phyloP scores from a whole-genome alignment of 1,140 invertebrate species.

The Coelopa frigida region DNA sequence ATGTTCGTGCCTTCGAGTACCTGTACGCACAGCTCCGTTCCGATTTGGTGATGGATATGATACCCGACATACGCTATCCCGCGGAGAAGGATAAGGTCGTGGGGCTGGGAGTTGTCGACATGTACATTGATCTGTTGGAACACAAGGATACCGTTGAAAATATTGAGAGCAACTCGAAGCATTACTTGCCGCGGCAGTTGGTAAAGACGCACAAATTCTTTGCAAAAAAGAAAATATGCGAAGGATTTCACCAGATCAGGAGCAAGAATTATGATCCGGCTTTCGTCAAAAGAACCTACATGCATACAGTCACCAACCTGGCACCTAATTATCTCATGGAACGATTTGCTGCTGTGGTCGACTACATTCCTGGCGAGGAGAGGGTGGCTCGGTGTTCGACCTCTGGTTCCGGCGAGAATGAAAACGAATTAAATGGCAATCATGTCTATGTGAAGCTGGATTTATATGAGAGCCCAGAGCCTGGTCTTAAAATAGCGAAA shows the following conservation, averaged over 20 bases:
- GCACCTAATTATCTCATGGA: slow-evolving; percentile 76
- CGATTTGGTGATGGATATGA: slow-evolving; percentile 71
- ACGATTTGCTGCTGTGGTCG: slow-evolving; percentile 58
- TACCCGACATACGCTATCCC: slow-evolving; percentile 69
- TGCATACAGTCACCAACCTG: slow-evolving; percentile 66
- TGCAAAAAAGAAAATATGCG: slow-evolving; percentile 64
- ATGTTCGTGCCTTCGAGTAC: slow-evolving; percentile 70
- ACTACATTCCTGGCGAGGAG: slow-evolving; percentile 32
- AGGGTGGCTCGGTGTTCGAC: slow-evolving; percentile 10
- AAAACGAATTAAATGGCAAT: neutral
- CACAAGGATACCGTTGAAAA: slow-evolving; percentile 58
- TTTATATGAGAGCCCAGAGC: slow-evolving; percentile 59
- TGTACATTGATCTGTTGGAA: slow-evolving; percentile 72
- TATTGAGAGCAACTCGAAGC: slow-evolving; percentile 68
- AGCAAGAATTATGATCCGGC: slow-evolving; percentile 53
- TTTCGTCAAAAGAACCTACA: slow-evolving; percentile 68
- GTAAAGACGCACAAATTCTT: slow-evolving; percentile 65
- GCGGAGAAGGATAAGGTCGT: slow-evolving; percentile 66
- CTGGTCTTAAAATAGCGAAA: slow-evolving; percentile 54
- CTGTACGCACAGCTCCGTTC: slow-evolving; percentile 75
- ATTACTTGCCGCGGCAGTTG: slow-evolving; percentile 72
- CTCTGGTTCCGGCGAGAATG: slow-evolving; percentile 3
- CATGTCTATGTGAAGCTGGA: slow-evolving; percentile 56
- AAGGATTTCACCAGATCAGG: slow-evolving; percentile 56
- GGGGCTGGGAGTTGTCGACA: slow-evolving; percentile 76